phyloP scores from a whole-genome alignment of 2,888 invertebrate species.

The Thereva nobilitata region DNA sequence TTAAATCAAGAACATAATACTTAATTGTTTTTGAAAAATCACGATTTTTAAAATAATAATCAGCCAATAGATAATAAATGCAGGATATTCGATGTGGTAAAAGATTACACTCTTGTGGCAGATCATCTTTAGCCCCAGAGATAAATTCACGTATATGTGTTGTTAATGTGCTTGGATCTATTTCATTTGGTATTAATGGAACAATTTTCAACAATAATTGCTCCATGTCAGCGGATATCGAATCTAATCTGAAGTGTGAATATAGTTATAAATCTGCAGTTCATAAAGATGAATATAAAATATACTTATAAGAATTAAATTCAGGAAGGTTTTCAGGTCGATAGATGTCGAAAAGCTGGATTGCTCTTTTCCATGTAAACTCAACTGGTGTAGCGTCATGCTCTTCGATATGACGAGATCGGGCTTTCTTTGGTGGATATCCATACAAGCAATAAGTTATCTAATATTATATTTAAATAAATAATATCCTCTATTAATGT shows the following conservation, averaged over 20 bases:
- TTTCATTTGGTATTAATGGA: slow-evolving; percentile 68
- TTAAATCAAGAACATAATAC: slow-evolving; percentile 82
- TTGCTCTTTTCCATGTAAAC: slow-evolving; percentile 74
- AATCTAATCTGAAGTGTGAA: slow-evolving; percentile 60
- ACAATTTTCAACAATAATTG: slow-evolving; percentile 72
- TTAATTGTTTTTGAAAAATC: slow-evolving; percentile 75
- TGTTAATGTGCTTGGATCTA: slow-evolving; percentile 67
- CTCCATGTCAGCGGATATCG: slow-evolving; percentile 83
- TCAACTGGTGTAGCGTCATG: slow-evolving; percentile 74
- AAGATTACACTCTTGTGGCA: slow-evolving; percentile 62
- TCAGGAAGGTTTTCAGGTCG: slow-evolving; percentile 79
- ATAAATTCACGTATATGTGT: slow-evolving; percentile 70
- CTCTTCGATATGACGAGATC: slow-evolving; percentile 57
- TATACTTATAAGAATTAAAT: slow-evolving; percentile 70
- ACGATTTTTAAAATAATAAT: slow-evolving; percentile 88
- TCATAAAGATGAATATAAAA: not conserved
- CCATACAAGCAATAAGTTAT: slow-evolving; percentile 81
- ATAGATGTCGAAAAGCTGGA: slow-evolving; percentile 79
- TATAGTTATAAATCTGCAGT: not conserved
- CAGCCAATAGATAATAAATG: slow-evolving; percentile 88
- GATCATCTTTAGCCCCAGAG: slow-evolving; percentile 63
- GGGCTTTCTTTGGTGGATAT: slow-evolving; percentile 73
- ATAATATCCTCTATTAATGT: not conserved
- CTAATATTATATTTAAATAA: slow-evolving; percentile 37
- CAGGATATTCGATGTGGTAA: slow-evolving; percentile 69